Evolutionary conservation across 2,888 invertebrate genomes (phyloP), one percentile per base, ranked within the genome.

Genomic region (Ochropacha duplaris): DNA sequence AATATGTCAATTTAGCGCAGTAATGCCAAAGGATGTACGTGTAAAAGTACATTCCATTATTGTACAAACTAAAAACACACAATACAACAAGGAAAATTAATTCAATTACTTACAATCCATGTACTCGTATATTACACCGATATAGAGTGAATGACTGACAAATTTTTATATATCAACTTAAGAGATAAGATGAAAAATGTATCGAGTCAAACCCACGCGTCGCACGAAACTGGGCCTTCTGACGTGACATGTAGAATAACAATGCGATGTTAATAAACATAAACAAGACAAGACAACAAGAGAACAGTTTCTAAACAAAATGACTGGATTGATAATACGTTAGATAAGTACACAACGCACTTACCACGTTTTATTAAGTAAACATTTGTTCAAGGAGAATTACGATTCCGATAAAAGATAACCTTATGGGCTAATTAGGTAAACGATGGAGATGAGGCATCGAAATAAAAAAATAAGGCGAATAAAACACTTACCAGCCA

Each of bases 401-500:
- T 70, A 70, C 68, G 60, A 68, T 68, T 70, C 57, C 69, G 75
- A 73, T 78, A 74, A 72, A 68, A 70, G 71, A 72, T 67, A 74
- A 50, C 61, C 65, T 65, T 62, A 59, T 60, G 57, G 68, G 66
- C 61, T 68, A 69, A 72, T 72, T 71, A 68, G 58, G 34, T 66
- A 65, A 68, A 66, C 61, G 61, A 65, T 64, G 60, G 62, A 22
- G 8, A 51, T 11, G 16, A 28, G 8, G 11, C 16, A 16, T 26
- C 26, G 39, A 49, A 51, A 56, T 36, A 54, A n/a, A 12, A 36
- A 44, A 24, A 24, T 24, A 51, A 34, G 19, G 59, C 36, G 59
- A 63, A 57, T 58, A 67, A 68, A 54, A 62, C 69, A 86, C 91
- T 92, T 77, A 92, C 91, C 91, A 77, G 91, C 86, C 91, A 91